phyloP scores from a whole-genome alignment of 2,888 invertebrate species.

The Mesorhabditis sp. region DNA sequence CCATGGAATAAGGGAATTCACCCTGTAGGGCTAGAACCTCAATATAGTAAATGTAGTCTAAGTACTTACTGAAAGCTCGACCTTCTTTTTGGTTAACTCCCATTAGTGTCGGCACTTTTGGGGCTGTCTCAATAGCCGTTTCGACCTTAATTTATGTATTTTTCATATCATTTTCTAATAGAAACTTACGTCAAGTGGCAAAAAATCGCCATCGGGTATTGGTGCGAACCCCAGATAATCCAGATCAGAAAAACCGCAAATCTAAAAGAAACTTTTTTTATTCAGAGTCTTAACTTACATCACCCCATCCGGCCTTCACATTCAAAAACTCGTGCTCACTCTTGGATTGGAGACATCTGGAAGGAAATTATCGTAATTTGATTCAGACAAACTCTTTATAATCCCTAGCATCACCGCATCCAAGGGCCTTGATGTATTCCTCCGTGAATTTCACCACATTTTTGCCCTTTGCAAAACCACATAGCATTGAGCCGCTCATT shows the following conservation, averaged over 20 bases:
- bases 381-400: not conserved
- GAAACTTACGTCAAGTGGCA: not conserved
- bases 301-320: not conserved
- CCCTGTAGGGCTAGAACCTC: too few species aligned
- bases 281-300: not conserved
- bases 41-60: not conserved
- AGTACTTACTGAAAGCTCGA: not conserved
- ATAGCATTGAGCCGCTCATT: not conserved
- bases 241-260: constrained; percentile 1
- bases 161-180: not conserved
- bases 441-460: not conserved
- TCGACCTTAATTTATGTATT: not conserved
- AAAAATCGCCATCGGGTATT: not conserved
- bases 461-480: not conserved
- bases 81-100: not conserved
- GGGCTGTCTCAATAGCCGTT: not conserved
- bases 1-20: too few species aligned
- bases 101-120: not conserved
- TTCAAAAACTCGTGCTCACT: not conserved
- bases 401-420: not conserved
- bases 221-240: not conserved
- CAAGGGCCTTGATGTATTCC: not conserved
- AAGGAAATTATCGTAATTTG: not conserved
- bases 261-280: not conserved
- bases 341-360: not conserved